These are phyloP conservation scores for Scaptomyza cyrtandrae DNA, from an alignment of 2,888 invertebrate species.

Conservation along the genomic window DNA sequence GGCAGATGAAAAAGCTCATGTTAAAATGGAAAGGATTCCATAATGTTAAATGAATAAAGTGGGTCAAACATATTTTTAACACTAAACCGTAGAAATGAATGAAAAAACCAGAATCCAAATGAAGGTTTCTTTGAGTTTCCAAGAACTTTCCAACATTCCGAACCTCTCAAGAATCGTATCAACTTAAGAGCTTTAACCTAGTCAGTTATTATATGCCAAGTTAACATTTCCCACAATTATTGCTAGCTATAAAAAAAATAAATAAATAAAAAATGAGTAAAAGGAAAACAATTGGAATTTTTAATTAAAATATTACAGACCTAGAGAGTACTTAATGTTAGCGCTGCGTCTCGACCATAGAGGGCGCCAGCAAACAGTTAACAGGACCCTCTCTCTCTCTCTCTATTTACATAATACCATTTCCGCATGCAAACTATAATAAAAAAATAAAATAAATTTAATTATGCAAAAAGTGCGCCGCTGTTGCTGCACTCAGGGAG, in stretches of 20 bases:
- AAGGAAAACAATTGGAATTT: slow-evolving; percentile 56
- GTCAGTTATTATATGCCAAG: too few relatives aligned
- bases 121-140: too few relatives aligned
- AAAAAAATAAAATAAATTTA: slow-evolving; percentile 63
- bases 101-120: too few relatives aligned
- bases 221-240: not conserved
- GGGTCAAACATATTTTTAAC: not conserved
- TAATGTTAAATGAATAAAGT: not conserved
- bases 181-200: too few relatives aligned
- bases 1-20: not conserved
- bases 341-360: not conserved
- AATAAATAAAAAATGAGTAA: not conserved
- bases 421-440: slow-evolving; percentile 53
- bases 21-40: not conserved
- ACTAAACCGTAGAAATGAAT: too few relatives aligned
- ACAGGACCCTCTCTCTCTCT: slow-evolving; percentile 1
- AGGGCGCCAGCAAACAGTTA: slow-evolving; percentile 27
- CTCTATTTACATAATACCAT: not conserved
- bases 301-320: slow-evolving; percentile 74
- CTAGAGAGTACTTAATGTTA: slow-evolving; percentile 42
- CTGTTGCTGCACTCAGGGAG: slow-evolving; percentile 18
- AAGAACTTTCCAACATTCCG: too few relatives aligned
- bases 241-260: not conserved
- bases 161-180: too few relatives aligned
- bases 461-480: slow-evolving; percentile 74